phyloP scores from a whole-genome alignment of 2,888 invertebrate genomes.

The Agrotis segetum region DNA sequence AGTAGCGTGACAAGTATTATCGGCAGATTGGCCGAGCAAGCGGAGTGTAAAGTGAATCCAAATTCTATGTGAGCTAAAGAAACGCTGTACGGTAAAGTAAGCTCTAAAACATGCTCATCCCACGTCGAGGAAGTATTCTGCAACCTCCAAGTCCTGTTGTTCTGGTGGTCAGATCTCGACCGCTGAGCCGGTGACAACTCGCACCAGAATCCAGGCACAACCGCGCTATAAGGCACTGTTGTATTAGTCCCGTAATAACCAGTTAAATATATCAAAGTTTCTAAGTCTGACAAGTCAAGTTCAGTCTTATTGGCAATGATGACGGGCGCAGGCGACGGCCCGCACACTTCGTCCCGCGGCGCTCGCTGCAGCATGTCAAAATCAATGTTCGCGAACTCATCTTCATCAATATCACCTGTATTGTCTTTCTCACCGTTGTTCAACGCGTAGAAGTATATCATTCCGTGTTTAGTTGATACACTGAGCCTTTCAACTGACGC shows the following conservation, averaged over 20 bases:
- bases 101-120: constrained; percentile 98
- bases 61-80: constrained; percentile 97
- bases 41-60: constrained; percentile 95
- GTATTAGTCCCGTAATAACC: constrained; percentile 93
- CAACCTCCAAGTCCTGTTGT: constrained; percentile 96
- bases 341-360: constrained; percentile 80
- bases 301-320: constrained; percentile 92
- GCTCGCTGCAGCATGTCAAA: constrained; percentile 85
- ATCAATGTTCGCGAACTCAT: constrained; percentile 90
- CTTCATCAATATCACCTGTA: constrained; percentile 93
- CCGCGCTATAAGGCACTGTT: constrained; percentile 94
- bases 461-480: constrained; percentile 95
- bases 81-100: constrained; percentile 95
- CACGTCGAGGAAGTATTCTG: constrained; percentile 97
- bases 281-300: constrained; percentile 91
- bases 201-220: constrained; percentile 98
- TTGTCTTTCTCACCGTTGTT: constrained; percentile 94
- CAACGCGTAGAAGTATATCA: constrained; percentile 95
- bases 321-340: constrained; percentile 77
- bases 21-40: constrained; percentile 94
- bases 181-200: constrained; percentile 98
- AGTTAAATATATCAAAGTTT: constrained; percentile 93
- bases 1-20: constrained; percentile 94
- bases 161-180: constrained; percentile 96
- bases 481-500: constrained; percentile 97